These are phyloP conservation scores for Bombus huntii DNA, from an alignment of 1,140 invertebrate genomes.

Conservation along the genomic window DNA sequence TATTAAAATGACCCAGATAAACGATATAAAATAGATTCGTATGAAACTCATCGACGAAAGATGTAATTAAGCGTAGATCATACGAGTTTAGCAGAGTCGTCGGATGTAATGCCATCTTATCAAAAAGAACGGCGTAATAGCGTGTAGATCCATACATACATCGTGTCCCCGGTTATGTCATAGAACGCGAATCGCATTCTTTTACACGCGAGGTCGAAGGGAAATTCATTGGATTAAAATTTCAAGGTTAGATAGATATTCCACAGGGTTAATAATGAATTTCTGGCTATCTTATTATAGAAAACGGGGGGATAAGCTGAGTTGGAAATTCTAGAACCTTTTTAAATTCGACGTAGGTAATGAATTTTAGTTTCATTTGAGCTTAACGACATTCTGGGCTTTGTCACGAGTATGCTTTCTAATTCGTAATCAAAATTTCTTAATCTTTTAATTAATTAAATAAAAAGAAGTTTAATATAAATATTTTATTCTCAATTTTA, in stretches of 20 bases:
- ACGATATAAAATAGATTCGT: background rate
- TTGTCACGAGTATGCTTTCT: background rate
- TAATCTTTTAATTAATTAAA: no score
- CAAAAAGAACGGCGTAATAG: conserved; percentile 24
- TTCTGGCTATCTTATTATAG: background rate
- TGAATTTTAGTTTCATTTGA: no score
- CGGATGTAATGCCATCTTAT: conserved; percentile 2
- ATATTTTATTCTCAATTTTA: no score
- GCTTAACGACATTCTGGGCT: background rate
- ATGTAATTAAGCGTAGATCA: background rate
- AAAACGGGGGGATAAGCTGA: background rate
- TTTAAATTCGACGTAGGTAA: background rate
- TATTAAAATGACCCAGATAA: no score
- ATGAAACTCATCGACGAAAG: background rate
- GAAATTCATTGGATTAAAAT: conserved; percentile 55
- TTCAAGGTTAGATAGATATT: conserved; percentile 35
- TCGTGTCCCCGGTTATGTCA: conserved; percentile 31
- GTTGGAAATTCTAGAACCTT: background rate
- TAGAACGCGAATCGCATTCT: conserved; percentile 22
- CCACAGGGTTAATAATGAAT: background rate
- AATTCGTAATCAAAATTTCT: no score
- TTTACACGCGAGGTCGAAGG: conserved; percentile 27
- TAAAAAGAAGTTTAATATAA: no score
- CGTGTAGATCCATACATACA: background rate
- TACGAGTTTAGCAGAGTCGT: background rate